Evolutionary conservation across 2,797 vertebrate genomes (phyloP).

Genomic region (Mycteria americana): DNA sequence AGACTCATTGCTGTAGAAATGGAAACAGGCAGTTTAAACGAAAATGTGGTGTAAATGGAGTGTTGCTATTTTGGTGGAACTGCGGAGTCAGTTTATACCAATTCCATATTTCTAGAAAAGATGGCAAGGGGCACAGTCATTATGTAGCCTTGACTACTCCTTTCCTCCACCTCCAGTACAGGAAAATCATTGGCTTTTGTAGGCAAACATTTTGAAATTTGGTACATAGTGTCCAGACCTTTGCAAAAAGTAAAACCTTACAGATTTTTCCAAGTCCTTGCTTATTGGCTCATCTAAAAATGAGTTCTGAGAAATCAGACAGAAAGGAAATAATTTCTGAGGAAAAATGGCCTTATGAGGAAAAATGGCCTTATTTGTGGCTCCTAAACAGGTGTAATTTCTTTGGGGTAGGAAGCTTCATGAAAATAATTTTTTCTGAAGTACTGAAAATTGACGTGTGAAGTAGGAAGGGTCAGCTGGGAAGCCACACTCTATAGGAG

Average conservation of each 20-base stretch:
- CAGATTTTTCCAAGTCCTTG: not conserved
- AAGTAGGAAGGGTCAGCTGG: not conserved
- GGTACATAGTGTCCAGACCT: not conserved
- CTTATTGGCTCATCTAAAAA: not conserved
- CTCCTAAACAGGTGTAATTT: not conserved
- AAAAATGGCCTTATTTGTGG: not conserved
- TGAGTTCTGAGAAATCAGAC: not conserved
- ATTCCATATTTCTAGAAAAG: not conserved
- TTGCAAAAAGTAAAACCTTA: not conserved
- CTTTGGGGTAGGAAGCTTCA: not conserved
- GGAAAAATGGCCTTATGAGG: not conserved
- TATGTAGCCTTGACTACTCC: not conserved
- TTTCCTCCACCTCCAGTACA: not conserved
- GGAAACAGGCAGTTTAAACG: not conserved
- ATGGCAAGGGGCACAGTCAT: not conserved
- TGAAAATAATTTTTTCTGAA: not conserved
- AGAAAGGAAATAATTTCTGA: not conserved
- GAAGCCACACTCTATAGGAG: not conserved
- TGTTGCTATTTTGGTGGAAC: not conserved
- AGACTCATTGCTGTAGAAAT: not conserved
- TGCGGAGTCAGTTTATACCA: not conserved
- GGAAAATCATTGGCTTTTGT: not conserved
- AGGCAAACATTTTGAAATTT: not conserved
- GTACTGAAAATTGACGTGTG: not conserved
- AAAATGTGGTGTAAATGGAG: not conserved